Conservation (phyloP, 2,113 vertebrate genomes). For the Sturnira hondurensis region DNA sequence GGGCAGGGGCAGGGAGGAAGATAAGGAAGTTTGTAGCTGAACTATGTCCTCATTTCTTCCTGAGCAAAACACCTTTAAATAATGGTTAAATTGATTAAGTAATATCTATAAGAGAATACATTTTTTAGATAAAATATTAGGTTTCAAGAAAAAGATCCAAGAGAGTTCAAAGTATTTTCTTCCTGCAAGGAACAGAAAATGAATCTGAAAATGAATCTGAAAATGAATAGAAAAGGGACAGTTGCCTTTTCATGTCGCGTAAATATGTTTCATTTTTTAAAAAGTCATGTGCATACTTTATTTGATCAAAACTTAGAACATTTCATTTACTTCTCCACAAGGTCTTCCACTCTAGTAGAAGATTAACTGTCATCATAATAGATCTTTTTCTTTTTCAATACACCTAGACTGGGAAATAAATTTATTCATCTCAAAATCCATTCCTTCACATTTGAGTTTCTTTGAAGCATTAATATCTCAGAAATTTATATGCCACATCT, state of each 20-base stretch:
- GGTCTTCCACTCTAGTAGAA: background rate
- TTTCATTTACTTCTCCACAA: background rate
- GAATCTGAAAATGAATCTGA: background rate
- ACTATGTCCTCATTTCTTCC: background rate
- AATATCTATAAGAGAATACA: background rate
- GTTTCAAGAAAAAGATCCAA: background rate
- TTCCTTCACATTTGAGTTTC: background rate
- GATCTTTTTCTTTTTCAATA: background rate
- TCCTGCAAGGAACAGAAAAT: background rate
- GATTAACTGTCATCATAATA: background rate
- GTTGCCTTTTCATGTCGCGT: background rate
- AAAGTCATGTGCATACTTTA: background rate
- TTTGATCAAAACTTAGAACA: background rate
- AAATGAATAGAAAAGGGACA: background rate
- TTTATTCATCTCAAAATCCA: slow-evolving; percentile 8
- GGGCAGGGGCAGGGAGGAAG: background rate
- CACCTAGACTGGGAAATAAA: background rate
- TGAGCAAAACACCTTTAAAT: background rate
- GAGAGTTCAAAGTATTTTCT: background rate
- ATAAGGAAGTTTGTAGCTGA: background rate
- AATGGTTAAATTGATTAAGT: background rate
- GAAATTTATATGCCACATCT: background rate
- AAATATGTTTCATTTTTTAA: background rate
- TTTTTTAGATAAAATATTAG: slow-evolving; percentile 14
- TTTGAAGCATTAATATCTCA: slow-evolving; percentile 23